These are phyloP conservation scores for Puntigrus tetrazona DNA, from an alignment of 2,113 vertebrate genomes.

Conservation along the genomic window DNA sequence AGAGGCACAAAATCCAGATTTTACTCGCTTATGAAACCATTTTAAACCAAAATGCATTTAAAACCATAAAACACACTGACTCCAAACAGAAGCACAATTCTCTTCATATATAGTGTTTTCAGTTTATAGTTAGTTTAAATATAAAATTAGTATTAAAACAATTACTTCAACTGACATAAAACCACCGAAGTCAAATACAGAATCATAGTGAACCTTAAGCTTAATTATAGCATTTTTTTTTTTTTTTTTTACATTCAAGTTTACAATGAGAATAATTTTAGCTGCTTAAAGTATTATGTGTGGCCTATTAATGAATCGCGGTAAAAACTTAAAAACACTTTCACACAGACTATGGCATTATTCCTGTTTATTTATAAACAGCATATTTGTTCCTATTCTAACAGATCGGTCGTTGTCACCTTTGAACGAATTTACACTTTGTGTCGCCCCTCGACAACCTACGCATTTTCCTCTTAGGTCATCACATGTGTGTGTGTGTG, in stretches of 20 bases:
- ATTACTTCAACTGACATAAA: too few relatives aligned
- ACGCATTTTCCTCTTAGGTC: constrained; percentile 17
- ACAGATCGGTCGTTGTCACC: background rate
- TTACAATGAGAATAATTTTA: background rate
- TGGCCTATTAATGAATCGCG: background rate
- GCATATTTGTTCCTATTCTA: background rate
- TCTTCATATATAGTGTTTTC: too few relatives aligned
- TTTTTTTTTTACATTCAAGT: background rate
- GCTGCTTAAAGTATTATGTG: background rate
- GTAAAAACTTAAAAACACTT: background rate
- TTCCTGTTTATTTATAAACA: background rate
- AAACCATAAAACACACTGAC: background rate
- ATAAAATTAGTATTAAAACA: too few relatives aligned
- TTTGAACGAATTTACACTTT: background rate
- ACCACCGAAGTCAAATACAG: background rate
- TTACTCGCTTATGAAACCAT: too few relatives aligned
- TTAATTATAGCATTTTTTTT: background rate
- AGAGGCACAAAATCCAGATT: too few relatives aligned
- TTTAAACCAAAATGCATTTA: too few relatives aligned
- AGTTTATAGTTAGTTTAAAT: too few relatives aligned
- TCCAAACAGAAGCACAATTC: too few relatives aligned
- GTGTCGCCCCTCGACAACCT: constrained; percentile 2
- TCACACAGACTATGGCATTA: background rate
- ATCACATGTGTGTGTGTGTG: background rate
- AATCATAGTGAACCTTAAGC: background rate